Conservation (phyloP, 2,113 vertebrate species). For the Tricholaema leucomelas region DNA sequence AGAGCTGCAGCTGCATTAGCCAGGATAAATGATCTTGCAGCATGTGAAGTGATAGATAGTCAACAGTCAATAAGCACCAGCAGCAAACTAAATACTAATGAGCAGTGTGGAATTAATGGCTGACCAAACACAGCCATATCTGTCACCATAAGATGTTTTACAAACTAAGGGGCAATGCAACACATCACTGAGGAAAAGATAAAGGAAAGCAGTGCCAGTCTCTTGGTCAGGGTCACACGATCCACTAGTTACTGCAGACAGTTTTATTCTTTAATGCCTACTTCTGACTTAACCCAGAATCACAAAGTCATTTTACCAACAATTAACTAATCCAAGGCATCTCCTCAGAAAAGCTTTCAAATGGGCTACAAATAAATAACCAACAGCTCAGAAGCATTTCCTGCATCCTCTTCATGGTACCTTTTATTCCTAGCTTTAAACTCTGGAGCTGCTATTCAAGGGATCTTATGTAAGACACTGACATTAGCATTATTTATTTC, state of each 20-base stretch:
- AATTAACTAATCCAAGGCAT: background rate
- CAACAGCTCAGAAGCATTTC: background rate
- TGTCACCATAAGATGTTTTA: background rate
- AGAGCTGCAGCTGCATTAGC: background rate
- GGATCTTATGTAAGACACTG: background rate
- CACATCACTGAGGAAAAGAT: background rate
- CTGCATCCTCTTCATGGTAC: background rate
- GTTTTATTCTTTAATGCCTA: background rate
- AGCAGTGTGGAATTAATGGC: background rate
- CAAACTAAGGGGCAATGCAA: background rate
- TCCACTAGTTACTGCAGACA: background rate
- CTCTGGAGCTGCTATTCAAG: background rate
- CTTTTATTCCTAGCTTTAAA: constrained; percentile 8
- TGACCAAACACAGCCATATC: background rate
- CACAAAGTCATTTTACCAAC: background rate
- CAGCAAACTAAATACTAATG: background rate
- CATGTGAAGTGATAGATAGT: background rate
- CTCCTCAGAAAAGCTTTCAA: background rate
- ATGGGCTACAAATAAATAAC: background rate
- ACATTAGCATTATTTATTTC: background rate
- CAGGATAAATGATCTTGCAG: background rate
- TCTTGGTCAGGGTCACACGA: background rate
- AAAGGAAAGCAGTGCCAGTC: background rate
- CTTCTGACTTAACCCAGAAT: background rate
- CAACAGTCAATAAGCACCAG: background rate